A percentile compares a stretch with the other conserved stretches of the same genome.
These are phyloP conservation scores for Drosophila buzzatii DNA, from an alignment of 2,888 invertebrate species.

Conservation along the genomic window DNA sequence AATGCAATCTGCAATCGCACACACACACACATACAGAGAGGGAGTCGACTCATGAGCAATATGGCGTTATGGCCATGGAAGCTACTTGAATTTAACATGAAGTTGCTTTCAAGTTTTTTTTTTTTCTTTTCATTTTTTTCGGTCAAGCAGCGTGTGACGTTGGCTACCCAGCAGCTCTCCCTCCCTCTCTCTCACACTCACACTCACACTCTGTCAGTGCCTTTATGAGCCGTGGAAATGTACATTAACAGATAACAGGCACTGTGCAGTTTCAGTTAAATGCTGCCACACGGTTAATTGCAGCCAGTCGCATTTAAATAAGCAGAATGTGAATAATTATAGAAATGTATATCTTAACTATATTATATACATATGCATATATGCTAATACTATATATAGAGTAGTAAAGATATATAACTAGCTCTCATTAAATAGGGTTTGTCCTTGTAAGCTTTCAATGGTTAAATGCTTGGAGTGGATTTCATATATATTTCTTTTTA, in stretches of 20 bases:
- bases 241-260: slow-evolving; percentile 67
- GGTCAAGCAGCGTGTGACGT: slow-evolving; percentile 34
- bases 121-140: slow-evolving; percentile 33
- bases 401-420: too few relatives aligned
- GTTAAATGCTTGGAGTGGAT: too few relatives aligned
- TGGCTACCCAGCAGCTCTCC: neutral
- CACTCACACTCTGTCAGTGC: slow-evolving; percentile 14
- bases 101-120: slow-evolving; percentile 64
- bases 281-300: slow-evolving; percentile 70
- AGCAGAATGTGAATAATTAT: neutral
- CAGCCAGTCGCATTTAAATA: slow-evolving; percentile 13
- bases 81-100: slow-evolving; percentile 69
- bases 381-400: neutral
- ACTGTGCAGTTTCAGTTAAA: slow-evolving; percentile 42
- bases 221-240: slow-evolving; percentile 77
- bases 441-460: too few relatives aligned
- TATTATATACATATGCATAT: neutral
- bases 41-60: slow-evolving; percentile 9
- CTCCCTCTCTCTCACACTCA: too few relatives aligned
- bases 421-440: too few relatives aligned
- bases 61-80: slow-evolving; percentile 31
- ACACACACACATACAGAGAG: neutral
- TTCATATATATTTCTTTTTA: too few relatives aligned
- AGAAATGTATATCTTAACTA: neutral
- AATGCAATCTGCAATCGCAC: slow-evolving; percentile 46